Evolutionary conservation across 1,140 invertebrate species (phyloP), one percentile per base, ranked within the genome.

Genomic region (Helicoverpa zea): DNA sequence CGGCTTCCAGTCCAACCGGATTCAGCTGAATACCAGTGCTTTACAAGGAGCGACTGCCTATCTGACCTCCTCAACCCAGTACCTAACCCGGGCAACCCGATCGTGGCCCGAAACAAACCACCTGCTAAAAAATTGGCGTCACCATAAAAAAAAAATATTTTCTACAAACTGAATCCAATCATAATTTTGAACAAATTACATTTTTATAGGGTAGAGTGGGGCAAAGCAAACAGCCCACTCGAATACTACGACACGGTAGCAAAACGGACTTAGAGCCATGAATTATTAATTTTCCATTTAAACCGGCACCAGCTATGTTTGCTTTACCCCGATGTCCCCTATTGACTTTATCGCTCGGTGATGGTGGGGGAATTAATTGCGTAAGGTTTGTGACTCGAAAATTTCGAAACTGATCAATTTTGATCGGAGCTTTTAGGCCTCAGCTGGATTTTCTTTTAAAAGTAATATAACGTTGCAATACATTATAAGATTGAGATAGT

Each of bases 271-370:
- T 80, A 80, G 68, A 43, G 43, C 14, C 74, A 81, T 81, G 80
- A 81, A 81, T 81, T 81, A 81, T 81, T 81, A 81, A 81, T 76
- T 81, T 76, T 61, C 74, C 80, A 81, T 81, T 81, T 76, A 81
- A 81, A 81, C 63, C 63, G 64, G 74, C 58, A 29, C 70, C 30
- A 51, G 75, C 80, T 49, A 77, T 81, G 72, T 81, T 81, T 81
- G 64, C 80, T 77, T 68, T 72, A 16, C 47, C 74, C 80, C 54
- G 63, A 70, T 81, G 73, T 68, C 70, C 73, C 80, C 73, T 76
- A 81, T 81, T 75, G 80, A 76, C 74, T 81, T 81, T 76, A 81
- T 81, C 80, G 80, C 64, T 56, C 76, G 16, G 70, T 47, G 47
- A 80, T 80, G 68, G 68, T 43, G 49, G 58, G 52, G 68, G 78